Percentiles rank a stretch among this genome's conserved stretches.
These are phyloP conservation scores for Fabriciana adippe DNA, from an alignment of 2,888 invertebrate genomes.

Conservation along the genomic window DNA sequence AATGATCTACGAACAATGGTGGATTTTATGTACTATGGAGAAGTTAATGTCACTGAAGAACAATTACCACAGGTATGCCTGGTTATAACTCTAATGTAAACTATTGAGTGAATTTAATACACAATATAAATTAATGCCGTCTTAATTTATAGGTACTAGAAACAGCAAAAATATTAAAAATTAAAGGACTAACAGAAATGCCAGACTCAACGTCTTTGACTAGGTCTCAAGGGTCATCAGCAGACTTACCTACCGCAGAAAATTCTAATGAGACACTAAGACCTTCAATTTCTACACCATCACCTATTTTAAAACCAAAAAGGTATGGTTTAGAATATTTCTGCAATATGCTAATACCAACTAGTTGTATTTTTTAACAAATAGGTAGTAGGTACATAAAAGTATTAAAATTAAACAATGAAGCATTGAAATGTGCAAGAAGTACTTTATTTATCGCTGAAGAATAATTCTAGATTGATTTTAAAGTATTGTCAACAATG, in stretches of 20 bases:
- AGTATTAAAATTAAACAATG: no score
- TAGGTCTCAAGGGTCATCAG: slow-evolving; percentile 85
- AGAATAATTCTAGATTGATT: no score
- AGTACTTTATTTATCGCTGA: no score
- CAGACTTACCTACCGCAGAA: slow-evolving; percentile 79
- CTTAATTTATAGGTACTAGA: slow-evolving; percentile 80
- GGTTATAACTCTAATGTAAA: slow-evolving; percentile 8
- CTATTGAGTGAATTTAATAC: no score
- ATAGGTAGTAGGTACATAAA: no score
- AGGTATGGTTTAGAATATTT: slow-evolving; percentile 47
- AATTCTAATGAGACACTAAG: slow-evolving; percentile 83
- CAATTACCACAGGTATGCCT: slow-evolving; percentile 87
- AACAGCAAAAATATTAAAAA: slow-evolving; percentile 93
- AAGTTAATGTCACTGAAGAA: slow-evolving; percentile 95
- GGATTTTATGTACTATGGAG: slow-evolving; percentile 96
- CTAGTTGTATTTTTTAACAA: no score
- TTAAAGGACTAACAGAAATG: slow-evolving; percentile 94
- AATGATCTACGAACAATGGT: slow-evolving; percentile 93
- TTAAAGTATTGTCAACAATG: no score
- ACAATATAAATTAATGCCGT: neutral
- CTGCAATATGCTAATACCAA: neutral
- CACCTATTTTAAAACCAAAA: slow-evolving; percentile 79
- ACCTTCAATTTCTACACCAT: slow-evolving; percentile 84
- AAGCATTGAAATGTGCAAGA: no score
- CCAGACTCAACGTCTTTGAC: slow-evolving; percentile 89